Percentiles rank a stretch among this genome's conserved stretches.
Conservation (phyloP, 2,888 invertebrate genomes). For the Scaptodrosophila latifasciaeformis region DNA sequence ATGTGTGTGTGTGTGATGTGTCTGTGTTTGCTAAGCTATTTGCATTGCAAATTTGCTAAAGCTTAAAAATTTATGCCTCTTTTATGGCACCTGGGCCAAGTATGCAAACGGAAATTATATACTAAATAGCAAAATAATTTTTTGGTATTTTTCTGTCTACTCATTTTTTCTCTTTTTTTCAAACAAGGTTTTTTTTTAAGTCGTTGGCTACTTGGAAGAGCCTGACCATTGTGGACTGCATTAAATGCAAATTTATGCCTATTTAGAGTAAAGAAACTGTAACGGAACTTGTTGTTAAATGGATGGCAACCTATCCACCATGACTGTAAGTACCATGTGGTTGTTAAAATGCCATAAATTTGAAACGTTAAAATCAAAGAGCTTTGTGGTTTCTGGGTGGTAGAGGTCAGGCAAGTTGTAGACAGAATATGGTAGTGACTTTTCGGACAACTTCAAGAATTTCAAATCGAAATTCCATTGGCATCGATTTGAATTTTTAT, state of each 20-base stretch:
- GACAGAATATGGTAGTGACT: too few species aligned
- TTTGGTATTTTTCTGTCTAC: constrained; percentile 55
- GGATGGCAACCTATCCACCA: constrained; percentile 7
- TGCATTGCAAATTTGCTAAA: constrained; percentile 63
- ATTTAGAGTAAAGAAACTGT: constrained; percentile 60
- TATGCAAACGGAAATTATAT: constrained; percentile 54
- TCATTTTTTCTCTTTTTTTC: constrained; percentile 23
- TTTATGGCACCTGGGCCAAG: constrained; percentile 58
- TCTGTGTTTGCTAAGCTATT: constrained; percentile 29
- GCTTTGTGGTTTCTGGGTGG: too few species aligned
- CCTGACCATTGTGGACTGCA: constrained; percentile 25
- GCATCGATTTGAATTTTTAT: too few species aligned
- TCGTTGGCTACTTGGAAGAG: not conserved
- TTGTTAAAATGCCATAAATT: constrained; percentile 65
- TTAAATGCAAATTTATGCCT: constrained; percentile 69
- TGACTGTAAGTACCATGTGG: constrained; percentile 18
- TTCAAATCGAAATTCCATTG: too few species aligned
- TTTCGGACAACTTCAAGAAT: too few species aligned
- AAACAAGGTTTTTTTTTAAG: constrained; percentile 9
- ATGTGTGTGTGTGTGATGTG: constrained; percentile 8
- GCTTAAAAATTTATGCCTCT: constrained; percentile 65
- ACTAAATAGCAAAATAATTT: constrained; percentile 66
- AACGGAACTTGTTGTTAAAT: constrained; percentile 47
- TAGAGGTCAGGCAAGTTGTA: too few species aligned
- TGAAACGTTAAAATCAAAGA: not conserved